A percentile compares a stretch with the other conserved stretches of the same genome.
phyloP scores from a whole-genome alignment of 2,113 vertebrate species.

The Centrocercus urophasianus region DNA sequence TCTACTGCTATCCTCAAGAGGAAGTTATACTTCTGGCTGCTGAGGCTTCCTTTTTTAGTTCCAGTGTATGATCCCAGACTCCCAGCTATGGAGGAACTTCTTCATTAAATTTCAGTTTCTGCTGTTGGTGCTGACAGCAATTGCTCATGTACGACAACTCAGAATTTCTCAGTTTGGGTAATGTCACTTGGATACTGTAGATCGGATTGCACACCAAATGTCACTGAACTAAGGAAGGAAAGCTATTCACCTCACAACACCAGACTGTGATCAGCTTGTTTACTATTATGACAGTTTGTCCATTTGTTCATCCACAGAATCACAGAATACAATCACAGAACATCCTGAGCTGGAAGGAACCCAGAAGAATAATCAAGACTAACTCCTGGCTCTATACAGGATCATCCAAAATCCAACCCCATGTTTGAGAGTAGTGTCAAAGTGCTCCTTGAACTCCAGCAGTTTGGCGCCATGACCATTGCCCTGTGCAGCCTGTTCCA shows the following conservation, averaged over 20 bases:
- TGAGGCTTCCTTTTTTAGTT: neutral
- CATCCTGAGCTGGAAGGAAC: no score
- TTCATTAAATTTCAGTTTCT: neutral
- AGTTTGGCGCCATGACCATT: no score
- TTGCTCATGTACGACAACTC: neutral
- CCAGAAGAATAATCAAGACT: no score
- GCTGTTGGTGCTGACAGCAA: neutral
- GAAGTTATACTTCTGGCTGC: neutral
- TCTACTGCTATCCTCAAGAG: neutral
- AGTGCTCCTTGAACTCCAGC: no score
- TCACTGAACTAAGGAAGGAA: neutral
- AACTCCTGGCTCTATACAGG: no score
- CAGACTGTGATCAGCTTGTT: accelerated
- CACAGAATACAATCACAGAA: neutral
- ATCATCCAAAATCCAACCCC: no score
- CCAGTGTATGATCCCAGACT: neutral
- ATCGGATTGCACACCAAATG: neutral
- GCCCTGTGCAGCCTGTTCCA: no score
- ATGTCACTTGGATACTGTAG: neutral
- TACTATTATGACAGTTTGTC: neutral
- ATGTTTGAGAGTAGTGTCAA: no score
- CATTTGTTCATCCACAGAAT: neutral
- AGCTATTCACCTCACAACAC: neutral
- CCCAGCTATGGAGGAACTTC: neutral
- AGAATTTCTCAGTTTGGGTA: neutral